Conservation (phyloP, 2,113 vertebrate species). For the Empidonax alnorum region DNA sequence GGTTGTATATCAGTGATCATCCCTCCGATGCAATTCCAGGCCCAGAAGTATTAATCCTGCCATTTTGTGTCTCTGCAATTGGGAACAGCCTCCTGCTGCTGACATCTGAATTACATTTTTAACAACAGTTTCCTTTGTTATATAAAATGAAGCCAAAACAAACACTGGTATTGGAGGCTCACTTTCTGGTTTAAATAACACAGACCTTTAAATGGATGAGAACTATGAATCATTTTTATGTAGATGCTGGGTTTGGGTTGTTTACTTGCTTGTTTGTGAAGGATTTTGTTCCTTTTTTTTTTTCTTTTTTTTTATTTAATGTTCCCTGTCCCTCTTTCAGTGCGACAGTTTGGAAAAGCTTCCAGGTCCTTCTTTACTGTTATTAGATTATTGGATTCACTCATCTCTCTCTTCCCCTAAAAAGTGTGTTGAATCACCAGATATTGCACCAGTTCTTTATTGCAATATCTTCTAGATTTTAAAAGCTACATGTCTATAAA, state of each 20-base stretch:
- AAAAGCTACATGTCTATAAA: neutral
- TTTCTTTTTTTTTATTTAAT: neutral
- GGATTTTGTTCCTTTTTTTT: neutral
- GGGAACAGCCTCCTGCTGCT: neutral
- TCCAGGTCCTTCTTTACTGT: neutral
- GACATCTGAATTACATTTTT: conserved; percentile 46
- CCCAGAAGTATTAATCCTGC: neutral
- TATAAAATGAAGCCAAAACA: neutral
- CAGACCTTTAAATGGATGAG: conserved; percentile 10
- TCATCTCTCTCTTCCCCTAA: neutral
- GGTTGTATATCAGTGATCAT: neutral
- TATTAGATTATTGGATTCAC: neutral
- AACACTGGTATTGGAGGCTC: conserved; percentile 1
- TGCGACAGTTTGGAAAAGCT: neutral
- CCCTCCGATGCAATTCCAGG: neutral
- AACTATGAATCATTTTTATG: neutral
- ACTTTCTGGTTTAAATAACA: conserved; percentile 17
- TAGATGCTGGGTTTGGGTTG: neutral
- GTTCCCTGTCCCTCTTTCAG: neutral
- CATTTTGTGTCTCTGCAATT: neutral
- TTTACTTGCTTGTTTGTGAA: conserved; percentile 4
- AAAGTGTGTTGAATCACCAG: neutral
- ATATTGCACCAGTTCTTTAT: neutral
- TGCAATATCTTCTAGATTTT: neutral
- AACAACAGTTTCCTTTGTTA: conserved; percentile 44